A percentile compares a stretch with the other conserved stretches of the same genome.
These are phyloP conservation scores for Ceratotherium simum DNA, from an alignment of 2,113 vertebrate genomes.

Conservation along the genomic window DNA sequence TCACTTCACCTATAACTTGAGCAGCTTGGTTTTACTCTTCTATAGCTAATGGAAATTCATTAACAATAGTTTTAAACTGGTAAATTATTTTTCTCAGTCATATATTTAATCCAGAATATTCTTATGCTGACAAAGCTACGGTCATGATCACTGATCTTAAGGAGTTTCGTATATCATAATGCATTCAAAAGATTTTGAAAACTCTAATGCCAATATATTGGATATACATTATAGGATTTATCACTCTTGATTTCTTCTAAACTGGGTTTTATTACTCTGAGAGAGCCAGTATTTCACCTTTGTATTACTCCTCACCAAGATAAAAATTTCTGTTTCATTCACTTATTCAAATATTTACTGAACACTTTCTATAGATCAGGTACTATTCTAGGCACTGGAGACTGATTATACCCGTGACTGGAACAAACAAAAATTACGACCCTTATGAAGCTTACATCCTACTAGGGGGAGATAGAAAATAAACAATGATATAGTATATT, in stretches of 20 bases:
- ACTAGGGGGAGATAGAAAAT: not conserved
- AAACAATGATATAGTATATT: not conserved
- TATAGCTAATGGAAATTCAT: conserved; percentile 31
- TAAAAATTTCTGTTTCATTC: not conserved
- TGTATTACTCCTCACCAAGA: not conserved
- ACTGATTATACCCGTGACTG: not conserved
- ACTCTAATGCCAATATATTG: conserved; percentile 3
- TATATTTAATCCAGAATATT: not conserved
- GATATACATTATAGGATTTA: not conserved
- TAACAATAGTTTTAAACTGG: not conserved
- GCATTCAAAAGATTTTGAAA: conserved; percentile 23
- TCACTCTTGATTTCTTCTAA: conserved; percentile 15
- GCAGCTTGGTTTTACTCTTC: not conserved
- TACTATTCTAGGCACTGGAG: not conserved
- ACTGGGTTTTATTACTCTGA: not conserved
- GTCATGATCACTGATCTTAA: conserved; percentile 8
- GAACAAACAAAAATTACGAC: not conserved
- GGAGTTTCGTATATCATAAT: conserved; percentile 26
- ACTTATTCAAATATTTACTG: not conserved
- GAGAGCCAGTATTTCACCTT: not conserved
- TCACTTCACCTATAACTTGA: not conserved
- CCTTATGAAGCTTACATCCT: not conserved
- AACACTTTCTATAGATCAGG: not conserved
- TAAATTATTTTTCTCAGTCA: conserved; percentile 46
- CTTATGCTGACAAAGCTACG: not conserved